Evolutionary conservation across 2,113 vertebrate genomes (phyloP).

Genomic region (Isichthys henryi): DNA sequence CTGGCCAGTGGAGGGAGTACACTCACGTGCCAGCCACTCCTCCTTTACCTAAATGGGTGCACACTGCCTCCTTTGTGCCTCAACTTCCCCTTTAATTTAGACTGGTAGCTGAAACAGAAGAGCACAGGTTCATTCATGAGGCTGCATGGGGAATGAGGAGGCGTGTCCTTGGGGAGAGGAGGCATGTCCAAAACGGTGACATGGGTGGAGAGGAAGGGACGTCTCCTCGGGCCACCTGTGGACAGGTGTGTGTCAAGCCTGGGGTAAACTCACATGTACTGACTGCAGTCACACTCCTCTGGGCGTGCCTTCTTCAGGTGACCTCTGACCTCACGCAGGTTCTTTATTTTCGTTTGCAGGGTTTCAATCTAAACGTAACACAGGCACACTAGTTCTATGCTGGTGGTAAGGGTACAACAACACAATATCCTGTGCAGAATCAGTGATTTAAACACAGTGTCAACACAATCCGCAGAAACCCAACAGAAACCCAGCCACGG

Average conservation of each 20-base stretch:
- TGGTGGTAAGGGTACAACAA: not conserved
- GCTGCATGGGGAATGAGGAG: not conserved
- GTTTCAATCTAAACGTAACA: slow-evolving; percentile 77
- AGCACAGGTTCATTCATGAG: slow-evolving; percentile 8
- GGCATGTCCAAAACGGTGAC: not conserved
- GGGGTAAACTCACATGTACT: slow-evolving; percentile 31
- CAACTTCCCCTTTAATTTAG: slow-evolving; percentile 76
- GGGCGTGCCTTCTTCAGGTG: slow-evolving; percentile 88
- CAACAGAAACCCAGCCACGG: not conserved
- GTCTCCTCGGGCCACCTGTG: too few species aligned
- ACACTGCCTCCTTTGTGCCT: slow-evolving; percentile 64
- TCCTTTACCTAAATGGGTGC: slow-evolving; percentile 82
- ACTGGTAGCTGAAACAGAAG: slow-evolving; percentile 69
- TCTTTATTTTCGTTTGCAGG: slow-evolving; percentile 94
- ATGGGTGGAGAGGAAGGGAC: not conserved
- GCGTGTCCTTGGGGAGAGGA: not conserved
- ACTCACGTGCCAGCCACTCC: not conserved
- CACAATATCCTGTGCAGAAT: not conserved
- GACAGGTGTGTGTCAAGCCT: not conserved
- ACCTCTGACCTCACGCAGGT: slow-evolving; percentile 86
- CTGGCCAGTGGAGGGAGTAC: not conserved
- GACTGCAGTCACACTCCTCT: slow-evolving; percentile 85
- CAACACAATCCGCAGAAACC: not conserved
- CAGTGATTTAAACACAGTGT: not conserved
- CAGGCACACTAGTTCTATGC: not conserved